Base-by-base conservation (phyloP, 2,888 invertebrate genomes). In the Drosophila borborema region DNA sequence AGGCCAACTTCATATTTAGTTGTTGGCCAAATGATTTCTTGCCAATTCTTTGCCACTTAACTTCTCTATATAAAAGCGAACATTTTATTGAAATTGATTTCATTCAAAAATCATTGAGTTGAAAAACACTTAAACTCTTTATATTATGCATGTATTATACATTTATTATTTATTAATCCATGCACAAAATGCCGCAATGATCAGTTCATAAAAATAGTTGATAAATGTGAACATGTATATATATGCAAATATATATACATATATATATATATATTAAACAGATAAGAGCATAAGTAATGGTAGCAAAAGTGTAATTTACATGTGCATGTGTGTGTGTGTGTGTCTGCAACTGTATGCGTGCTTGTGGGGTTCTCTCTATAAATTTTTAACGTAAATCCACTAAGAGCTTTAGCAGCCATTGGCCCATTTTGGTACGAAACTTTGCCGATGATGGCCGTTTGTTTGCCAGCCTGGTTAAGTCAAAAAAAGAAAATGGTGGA, bases 321-420 rank as follows among this genome's bases (percentile, higher is more conserved):
- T 43, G 34, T n/a, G 34, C 45, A 14, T 23, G 38, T 10, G 45
- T 43, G 36, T 60, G n/a, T n/a, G n/a, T n/a, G 38, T 6, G 14
- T 38, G 38, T 38, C 14, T 38, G 14, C 12, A 3, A 34, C 9
- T 28, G 40, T 16, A 38, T 46, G 34, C 34, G 23, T 61, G 12
- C 56, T 16, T 41, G 40, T n/a, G 48, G 36, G 20, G 28, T 28
- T 65, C 61, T 45, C 31, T 77, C 53, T 54, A 77, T 86, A 74
- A 80, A 83, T 88, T 72, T 83, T 89, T 86, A 83, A 83, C 74
- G 72, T 69, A 86, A 83, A 89, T 82, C 68, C 89, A 77, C 77
- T 74, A 72, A 82, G 81, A 88, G 82, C 70, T 69, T 77, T 62
- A 68, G 64, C 64, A 51, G 46, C 64, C 34, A 34, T 56, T 55